These are phyloP conservation scores for Eulithis prunata DNA, from an alignment of 2,888 invertebrate species.

Conservation along the genomic window DNA sequence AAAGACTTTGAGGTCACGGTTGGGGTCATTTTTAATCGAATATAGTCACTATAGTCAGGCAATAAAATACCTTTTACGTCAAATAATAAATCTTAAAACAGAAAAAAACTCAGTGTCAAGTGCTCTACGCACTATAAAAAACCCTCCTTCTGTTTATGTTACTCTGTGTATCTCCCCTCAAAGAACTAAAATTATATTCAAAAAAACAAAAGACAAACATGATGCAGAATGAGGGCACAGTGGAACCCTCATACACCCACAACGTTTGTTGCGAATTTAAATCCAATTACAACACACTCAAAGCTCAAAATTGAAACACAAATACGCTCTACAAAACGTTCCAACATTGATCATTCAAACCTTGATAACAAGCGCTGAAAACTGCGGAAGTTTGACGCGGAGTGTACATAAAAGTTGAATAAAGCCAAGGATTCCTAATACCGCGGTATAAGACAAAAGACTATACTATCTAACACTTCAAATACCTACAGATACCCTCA, in stretches of 20 bases:
- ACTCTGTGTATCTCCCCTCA: too few species aligned
- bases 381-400: constrained; percentile 25
- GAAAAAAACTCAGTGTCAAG: too few species aligned
- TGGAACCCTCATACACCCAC: background rate
- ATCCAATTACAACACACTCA: constrained; percentile 17
- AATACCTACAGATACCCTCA: too few species aligned
- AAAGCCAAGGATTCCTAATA: background rate
- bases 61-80: too few species aligned
- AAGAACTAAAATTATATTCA: constrained; percentile 7
- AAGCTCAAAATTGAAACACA: constrained; percentile 34
- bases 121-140: too few species aligned
- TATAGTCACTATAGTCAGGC: too few species aligned
- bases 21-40: too few species aligned
- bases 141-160: too few species aligned
- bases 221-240: background rate
- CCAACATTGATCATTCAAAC: constrained; percentile 37
- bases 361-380: constrained; percentile 26
- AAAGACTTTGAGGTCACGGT: too few species aligned
- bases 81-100: too few species aligned
- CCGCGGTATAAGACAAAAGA: background rate
- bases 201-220: constrained; percentile 11
- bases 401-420: constrained; percentile 21
- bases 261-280: constrained; percentile 11
- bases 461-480: too few species aligned
- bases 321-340: constrained; percentile 12